Base-by-base conservation (phyloP, 2,888 invertebrate genomes). In the Lamellibrachia columna region DNA sequence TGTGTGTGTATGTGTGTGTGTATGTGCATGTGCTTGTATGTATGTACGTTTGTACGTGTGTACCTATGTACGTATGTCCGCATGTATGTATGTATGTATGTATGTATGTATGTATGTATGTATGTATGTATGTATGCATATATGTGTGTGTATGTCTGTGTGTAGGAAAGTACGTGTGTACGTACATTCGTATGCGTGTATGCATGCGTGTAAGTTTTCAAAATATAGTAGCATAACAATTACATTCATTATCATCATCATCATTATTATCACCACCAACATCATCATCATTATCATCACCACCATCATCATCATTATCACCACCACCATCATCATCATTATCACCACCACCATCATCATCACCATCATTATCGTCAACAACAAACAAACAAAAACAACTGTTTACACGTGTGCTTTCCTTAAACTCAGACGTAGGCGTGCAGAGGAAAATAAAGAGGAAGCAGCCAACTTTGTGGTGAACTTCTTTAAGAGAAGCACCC, bases 31-130 rank as follows among this genome's bases (percentile, higher is more conserved):
- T 60, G 60, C 15, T 3, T 60, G 60, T 4, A 4, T 60, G 60
- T 60, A 4, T 60, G 60, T 60, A 4, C 15, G 60, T 60, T 15
- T 60, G 60, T 60, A 60, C 15, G 60, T 60, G 15, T 60, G 60
- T 60, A 9, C 11, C 11, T 60, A 60, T 60, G 60, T 60, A 60
- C 11, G 60, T 60, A 60, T 60, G 60, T 60, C 8, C 11, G 60
- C 15, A 4, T 22, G 90, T 90, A 90, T 90, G 90, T 90, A 90
- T 28, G 90, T 90, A 90, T 90, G 90, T 7, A 90, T 28, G 90
- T 90, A 90, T 90, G 90, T 90, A 90, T 28, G 90, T 90, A 90
- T 90, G 90, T 90, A 90, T 90, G 90, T 90, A 90, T 7, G 90
- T 90, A 7, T 90, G 90, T 90, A 90, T 90, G 90, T 90, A 9